A percentile compares a stretch with the other conserved stretches of the same genome.
These are phyloP conservation scores for Sarcophaga caerulescens DNA, from an alignment of 2,888 invertebrate species.

Conservation along the genomic window DNA sequence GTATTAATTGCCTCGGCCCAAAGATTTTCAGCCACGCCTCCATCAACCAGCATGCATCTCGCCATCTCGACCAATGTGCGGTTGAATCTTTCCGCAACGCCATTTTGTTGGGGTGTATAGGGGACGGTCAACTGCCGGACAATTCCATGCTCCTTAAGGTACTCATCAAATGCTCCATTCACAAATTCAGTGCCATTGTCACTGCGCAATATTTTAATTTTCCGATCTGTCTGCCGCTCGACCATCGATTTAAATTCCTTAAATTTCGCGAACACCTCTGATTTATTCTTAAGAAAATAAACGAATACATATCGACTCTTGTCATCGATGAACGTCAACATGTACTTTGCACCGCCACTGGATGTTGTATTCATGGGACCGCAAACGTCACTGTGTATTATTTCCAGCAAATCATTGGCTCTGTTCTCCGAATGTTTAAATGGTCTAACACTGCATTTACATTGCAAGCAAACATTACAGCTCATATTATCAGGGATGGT, in stretches of 20 bases:
- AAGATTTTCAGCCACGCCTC: neutral
- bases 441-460: neutral
- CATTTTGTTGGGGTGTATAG: slow-evolving; percentile 2
- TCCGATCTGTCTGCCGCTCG: too few relatives aligned
- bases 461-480: neutral
- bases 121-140: neutral
- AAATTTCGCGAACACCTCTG: neutral
- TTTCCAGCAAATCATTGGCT: neutral
- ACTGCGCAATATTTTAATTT: too few relatives aligned
- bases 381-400: too few relatives aligned
- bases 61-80: slow-evolving; percentile 9
- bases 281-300: neutral
- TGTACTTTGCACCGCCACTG: neutral
- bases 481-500: neutral
- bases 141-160: too few relatives aligned
- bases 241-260: too few relatives aligned
- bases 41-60: slow-evolving; percentile 6
- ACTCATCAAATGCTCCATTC: too few relatives aligned
- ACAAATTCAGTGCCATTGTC: too few relatives aligned
- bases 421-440: slow-evolving; percentile 1
- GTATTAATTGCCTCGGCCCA: slow-evolving; percentile 3
- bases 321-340: neutral
- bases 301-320: neutral
- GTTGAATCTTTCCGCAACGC: slow-evolving; percentile 7
- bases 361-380: too few relatives aligned